These are phyloP conservation scores for Erebia palarica DNA, from an alignment of 2,888 invertebrate genomes.

Conservation along the genomic window DNA sequence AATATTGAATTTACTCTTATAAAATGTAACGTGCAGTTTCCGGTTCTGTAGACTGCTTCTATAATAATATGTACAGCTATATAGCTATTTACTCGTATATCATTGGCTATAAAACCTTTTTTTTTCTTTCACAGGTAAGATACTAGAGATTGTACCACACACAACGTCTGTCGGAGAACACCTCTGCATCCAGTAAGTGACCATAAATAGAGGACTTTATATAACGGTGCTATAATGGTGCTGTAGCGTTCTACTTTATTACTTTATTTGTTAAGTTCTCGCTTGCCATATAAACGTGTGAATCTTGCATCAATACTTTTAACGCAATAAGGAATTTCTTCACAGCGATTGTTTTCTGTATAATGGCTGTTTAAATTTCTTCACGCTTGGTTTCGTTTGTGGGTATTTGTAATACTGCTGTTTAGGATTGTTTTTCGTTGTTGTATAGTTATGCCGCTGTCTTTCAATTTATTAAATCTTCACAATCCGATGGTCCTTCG, in stretches of 20 bases:
- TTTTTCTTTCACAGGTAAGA: slow-evolving; percentile 64
- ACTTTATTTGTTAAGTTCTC: slow-evolving; percentile 27
- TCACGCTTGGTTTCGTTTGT: slow-evolving; percentile 13
- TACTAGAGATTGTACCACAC: slow-evolving; percentile 49
- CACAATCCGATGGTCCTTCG: background rate
- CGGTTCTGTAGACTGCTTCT: background rate
- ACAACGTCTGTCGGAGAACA: slow-evolving; percentile 47
- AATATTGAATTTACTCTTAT: background rate
- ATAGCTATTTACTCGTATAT: background rate
- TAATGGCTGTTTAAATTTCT: slow-evolving; percentile 10
- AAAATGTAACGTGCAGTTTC: background rate
- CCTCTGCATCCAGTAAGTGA: slow-evolving; percentile 41
- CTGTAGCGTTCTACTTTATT: slow-evolving; percentile 41
- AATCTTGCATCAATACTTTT: slow-evolving; percentile 30
- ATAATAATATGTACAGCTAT: background rate
- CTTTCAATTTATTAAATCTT: background rate
- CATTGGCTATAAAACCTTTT: slow-evolving; percentile 47
- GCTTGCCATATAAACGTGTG: slow-evolving; percentile 26
- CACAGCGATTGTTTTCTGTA: slow-evolving; percentile 25
- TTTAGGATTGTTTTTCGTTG: background rate
- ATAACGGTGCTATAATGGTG: slow-evolving; percentile 29
- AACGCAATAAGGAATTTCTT: slow-evolving; percentile 28
- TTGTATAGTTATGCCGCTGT: background rate
- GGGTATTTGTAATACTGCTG: background rate
- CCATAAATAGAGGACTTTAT: slow-evolving; percentile 54